phyloP scores from a whole-genome alignment of 2,113 vertebrate species.

The Oenanthe oenanthe region DNA sequence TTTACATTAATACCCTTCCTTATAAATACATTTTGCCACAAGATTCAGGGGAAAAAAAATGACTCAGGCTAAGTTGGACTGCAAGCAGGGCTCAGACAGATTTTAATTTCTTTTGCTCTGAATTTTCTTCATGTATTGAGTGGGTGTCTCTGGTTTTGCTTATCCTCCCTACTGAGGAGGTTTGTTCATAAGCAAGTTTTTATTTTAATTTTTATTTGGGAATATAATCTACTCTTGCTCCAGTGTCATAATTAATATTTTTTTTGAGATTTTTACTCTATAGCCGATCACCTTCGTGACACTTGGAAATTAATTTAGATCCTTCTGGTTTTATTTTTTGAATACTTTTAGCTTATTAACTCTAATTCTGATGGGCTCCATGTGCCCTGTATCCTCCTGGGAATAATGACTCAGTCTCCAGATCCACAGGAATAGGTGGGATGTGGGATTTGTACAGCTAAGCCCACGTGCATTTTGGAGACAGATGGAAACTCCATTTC shows the following conservation, averaged over 20 bases:
- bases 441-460: conserved; percentile 39
- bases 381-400: background rate
- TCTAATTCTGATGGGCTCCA: background rate
- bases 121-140: background rate
- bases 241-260: background rate
- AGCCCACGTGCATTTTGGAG: background rate
- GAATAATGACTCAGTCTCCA: background rate
- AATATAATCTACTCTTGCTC: background rate
- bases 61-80: rapidly evolving
- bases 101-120: background rate
- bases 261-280: background rate
- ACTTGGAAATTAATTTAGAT: background rate
- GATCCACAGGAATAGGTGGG: conserved; percentile 18
- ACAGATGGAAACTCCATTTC: conserved; percentile 58
- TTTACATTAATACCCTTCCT: background rate
- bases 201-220: background rate
- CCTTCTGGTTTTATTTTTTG: background rate
- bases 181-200: background rate
- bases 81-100: background rate
- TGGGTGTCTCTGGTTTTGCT: background rate
- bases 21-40: background rate
- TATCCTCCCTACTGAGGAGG: background rate
- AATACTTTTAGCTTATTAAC: background rate
- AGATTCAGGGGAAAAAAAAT: background rate
- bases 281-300: background rate